Percentiles rank a stretch among this genome's conserved stretches.
Evolutionary conservation across 2,113 vertebrate species (phyloP).

Genomic region (Eira barbara): DNA sequence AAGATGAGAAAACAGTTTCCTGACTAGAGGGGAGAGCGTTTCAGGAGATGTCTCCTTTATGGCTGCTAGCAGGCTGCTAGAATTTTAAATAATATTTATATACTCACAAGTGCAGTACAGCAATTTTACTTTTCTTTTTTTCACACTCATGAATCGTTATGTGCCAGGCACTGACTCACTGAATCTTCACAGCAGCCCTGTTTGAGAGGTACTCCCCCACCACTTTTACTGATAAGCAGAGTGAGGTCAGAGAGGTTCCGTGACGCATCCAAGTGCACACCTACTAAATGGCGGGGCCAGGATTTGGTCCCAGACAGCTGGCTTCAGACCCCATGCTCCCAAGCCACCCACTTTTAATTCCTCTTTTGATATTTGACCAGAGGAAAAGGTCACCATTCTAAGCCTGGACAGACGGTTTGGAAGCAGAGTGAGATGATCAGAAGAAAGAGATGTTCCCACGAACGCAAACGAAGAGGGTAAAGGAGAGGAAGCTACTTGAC

Average conservation of each 20-base stretch:
- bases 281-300: background rate
- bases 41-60: background rate
- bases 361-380: background rate
- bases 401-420: background rate
- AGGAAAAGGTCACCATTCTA: background rate
- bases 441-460: background rate
- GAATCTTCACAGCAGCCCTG: background rate
- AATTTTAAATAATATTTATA: slow-evolving; percentile 40
- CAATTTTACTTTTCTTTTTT: background rate
- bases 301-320: background rate
- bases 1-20: background rate
- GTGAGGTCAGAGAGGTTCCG: background rate
- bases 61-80: background rate
- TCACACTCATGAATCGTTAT: background rate
- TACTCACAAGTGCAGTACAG: background rate
- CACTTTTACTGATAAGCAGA: background rate
- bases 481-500: background rate
- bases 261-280: background rate
- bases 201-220: background rate
- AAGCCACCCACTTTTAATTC: background rate
- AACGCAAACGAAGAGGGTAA: background rate
- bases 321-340: background rate
- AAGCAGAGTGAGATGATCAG: background rate
- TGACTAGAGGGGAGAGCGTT: background rate
- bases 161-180: background rate